Evolutionary conservation across 2,797 vertebrate species (phyloP).

Genomic region (Gila robusta): DNA sequence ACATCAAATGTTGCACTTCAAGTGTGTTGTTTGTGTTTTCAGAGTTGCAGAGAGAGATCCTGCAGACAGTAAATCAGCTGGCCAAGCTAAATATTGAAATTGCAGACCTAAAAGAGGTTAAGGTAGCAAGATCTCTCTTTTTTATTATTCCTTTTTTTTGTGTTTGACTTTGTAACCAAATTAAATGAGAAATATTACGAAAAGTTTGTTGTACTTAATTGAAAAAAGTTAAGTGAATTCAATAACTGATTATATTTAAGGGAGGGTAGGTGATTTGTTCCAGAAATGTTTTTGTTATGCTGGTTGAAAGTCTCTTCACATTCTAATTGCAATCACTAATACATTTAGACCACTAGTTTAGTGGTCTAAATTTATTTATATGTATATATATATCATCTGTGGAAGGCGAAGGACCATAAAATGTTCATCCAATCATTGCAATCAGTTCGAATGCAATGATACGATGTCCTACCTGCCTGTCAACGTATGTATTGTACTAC

Average conservation of each 20-base stretch:
- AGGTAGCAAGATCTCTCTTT: constrained; percentile 43
- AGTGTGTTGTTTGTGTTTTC: constrained; percentile 43
- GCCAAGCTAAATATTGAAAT: constrained; percentile 65
- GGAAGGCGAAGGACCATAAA: too few species aligned
- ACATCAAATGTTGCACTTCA: neutral
- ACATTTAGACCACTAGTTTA: too few species aligned
- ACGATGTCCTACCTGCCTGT: too few species aligned
- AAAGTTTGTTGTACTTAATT: neutral
- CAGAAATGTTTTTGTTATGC: too few species aligned
- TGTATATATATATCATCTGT: too few species aligned
- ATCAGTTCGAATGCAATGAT: too few species aligned
- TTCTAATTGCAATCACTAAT: too few species aligned
- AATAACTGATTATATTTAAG: neutral
- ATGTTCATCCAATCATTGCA: too few species aligned
- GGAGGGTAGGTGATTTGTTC: too few species aligned
- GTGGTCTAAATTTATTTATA: too few species aligned
- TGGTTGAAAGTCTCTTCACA: too few species aligned
- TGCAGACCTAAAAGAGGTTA: constrained; percentile 58
- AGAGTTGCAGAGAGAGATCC: constrained; percentile 65
- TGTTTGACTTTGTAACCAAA: neutral
- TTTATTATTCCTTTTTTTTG: neutral
- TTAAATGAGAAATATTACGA: neutral
- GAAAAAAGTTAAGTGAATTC: neutral
- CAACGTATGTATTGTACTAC: too few species aligned
- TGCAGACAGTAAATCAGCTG: constrained; percentile 66